Base-by-base conservation (phyloP, 1,140 invertebrate genomes). In the Cephus cinctus region DNA sequence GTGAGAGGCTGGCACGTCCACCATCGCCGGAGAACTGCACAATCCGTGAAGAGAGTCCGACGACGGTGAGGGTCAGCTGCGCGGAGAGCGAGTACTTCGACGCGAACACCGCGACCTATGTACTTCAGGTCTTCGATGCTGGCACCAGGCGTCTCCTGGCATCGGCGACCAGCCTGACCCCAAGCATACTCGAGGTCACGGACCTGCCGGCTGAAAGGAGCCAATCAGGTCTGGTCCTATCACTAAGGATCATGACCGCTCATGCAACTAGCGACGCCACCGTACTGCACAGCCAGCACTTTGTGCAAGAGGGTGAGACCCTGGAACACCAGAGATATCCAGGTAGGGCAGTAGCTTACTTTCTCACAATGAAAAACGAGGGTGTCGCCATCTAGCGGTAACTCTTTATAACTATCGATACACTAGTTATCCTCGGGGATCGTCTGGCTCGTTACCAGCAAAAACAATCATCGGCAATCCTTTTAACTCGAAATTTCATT, bases 81-180 rank as follows among this genome's bases (percentile, higher is more conserved):
- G 72, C 73, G 11, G 68, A 75, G 56, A 64, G 67, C 46, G 61
- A 67, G 49, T 62, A 67, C 50, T 54, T 71, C 50, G 62, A 69
- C 38, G 55, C 68, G 20, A 67, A 68, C 52, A 71, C 67, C 15
- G 67, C 71, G 30, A 77, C 69, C 48, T 81, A 78, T 58, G 63
- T 81, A n/a, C 68, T 81, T 34, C 80, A 81, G 56, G 78, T 79
- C 31, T 81, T 75, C 59, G 78, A 80, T 50, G 79, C 79, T 5
- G 69, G 75, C 47, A 78, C 75, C 34, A 65, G 78, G 9, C 62
- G 72, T 6, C 61, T 81, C 11, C 59, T 81, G 36, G 80, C 75
- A 9, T 80, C 78, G 21, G 66, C 77, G 12, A 80, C 77, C 8
- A 80, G 79, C 30, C 63, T 72, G 54, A 73, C 69, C 27, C 71